Evolutionary conservation across 2,113 vertebrate genomes (phyloP).

Genomic region (Antechinus stuartii): DNA sequence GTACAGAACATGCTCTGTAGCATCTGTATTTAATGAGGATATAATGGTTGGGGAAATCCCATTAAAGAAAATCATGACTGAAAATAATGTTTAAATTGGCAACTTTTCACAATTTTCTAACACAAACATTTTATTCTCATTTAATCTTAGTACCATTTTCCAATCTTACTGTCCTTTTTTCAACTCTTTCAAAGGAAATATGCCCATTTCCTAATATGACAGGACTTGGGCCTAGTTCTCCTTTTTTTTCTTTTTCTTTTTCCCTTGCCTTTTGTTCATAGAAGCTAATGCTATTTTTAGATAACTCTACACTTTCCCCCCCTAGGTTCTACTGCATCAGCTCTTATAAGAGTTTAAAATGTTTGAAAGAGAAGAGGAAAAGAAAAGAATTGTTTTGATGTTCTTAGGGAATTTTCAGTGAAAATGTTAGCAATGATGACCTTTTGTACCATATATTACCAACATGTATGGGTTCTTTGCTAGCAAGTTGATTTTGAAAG

Average conservation of each 20-base stretch:
- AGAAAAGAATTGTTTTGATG: conserved; percentile 41
- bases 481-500: conserved; percentile 54
- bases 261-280: conserved; percentile 22
- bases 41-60: background rate
- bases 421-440: conserved; percentile 52
- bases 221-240: background rate
- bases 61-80: background rate
- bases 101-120: conserved; percentile 22
- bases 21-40: background rate
- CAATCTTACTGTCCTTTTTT: background rate
- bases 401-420: conserved; percentile 43
- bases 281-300: conserved; percentile 56
- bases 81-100: conserved; percentile 23
- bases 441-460: conserved; percentile 53
- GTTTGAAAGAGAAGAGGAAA: background rate
- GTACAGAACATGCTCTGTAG: background rate
- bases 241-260: conserved; percentile 43
- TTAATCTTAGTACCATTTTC: conserved; percentile 19
- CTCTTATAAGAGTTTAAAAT: conserved; percentile 49
- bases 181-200: conserved; percentile 19
- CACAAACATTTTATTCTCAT: background rate
- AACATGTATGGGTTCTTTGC: conserved; percentile 25
- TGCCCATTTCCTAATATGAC: conserved; percentile 37
- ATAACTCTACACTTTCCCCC: conserved; percentile 8
- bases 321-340: conserved; percentile 5